Percentiles rank a stretch among this genome's conserved stretches.
phyloP scores from a whole-genome alignment of 2,113 vertebrate species.

The Ornithorhynchus anatinus region DNA sequence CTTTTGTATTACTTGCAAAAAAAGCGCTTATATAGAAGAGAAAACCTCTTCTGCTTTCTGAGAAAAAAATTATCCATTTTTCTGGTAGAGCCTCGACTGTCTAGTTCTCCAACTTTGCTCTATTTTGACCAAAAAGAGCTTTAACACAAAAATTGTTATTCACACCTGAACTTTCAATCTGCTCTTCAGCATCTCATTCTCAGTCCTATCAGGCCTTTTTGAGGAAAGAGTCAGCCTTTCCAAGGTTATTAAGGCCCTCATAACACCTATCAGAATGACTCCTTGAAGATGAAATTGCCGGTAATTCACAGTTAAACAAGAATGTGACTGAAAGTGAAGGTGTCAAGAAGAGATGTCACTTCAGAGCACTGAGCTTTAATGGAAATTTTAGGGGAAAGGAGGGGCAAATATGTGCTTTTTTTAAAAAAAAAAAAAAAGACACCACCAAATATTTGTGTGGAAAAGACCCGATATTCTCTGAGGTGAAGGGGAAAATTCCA shows the following conservation, averaged over 20 bases:
- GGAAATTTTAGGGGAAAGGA: too few species aligned
- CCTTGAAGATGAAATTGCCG: neutral
- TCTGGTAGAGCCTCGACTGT: neutral
- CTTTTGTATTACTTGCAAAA: neutral
- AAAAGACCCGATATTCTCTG: too few species aligned
- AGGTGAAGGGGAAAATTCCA: too few species aligned
- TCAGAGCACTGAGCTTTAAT: neutral
- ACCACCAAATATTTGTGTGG: too few species aligned
- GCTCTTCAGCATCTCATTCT: neutral
- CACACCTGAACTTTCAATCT: neutral
- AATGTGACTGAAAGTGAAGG: neutral
- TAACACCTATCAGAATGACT: neutral
- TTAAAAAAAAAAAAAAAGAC: too few species aligned
- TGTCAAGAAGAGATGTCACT: neutral
- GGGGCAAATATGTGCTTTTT: neutral
- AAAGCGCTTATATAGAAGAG: neutral
- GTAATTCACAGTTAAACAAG: neutral
- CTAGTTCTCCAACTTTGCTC: neutral
- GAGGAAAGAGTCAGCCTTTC: neutral
- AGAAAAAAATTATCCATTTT: neutral
- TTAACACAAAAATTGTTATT: neutral
- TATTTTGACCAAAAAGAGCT: neutral
- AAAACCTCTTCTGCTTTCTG: neutral
- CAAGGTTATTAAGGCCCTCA: neutral
- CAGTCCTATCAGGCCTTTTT: neutral